phyloP scores from a whole-genome alignment of 1,140 invertebrate species.

The Rhyzopertha dominica region DNA sequence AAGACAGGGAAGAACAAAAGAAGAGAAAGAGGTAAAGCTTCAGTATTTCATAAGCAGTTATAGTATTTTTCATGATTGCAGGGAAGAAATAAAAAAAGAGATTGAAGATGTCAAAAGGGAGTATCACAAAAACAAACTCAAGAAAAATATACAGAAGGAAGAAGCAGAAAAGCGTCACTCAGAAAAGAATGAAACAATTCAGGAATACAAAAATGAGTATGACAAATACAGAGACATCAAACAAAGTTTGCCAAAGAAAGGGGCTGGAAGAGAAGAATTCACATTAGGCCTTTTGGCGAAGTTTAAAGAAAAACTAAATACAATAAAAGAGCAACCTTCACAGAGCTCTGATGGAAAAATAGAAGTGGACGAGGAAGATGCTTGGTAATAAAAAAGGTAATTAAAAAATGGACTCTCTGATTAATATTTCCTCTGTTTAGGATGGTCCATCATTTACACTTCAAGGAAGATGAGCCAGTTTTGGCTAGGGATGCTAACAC shows the following conservation, averaged over 20 bases:
- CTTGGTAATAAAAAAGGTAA: constrained; percentile 39
- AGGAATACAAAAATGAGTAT: constrained; percentile 69
- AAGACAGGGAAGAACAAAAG: constrained; percentile 60
- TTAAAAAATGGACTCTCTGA: constrained; percentile 4
- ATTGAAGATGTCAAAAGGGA: constrained; percentile 69
- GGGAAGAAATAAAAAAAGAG: constrained; percentile 72
- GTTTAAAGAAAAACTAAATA: constrained; percentile 74
- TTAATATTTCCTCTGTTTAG: constrained; percentile 43
- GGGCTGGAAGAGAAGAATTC: constrained; percentile 61
- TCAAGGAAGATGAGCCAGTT: constrained; percentile 69
- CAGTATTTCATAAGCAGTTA: constrained; percentile 11
- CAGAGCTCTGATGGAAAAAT: constrained; percentile 44
- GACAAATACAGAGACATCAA: constrained; percentile 71
- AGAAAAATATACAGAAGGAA: constrained; percentile 50
- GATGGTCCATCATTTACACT: constrained; percentile 76
- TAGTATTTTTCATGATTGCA: constrained; percentile 45
- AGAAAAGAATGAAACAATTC: constrained; percentile 58
- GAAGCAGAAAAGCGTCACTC: constrained; percentile 46
- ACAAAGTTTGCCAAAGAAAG: constrained; percentile 64
- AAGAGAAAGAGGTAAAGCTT: constrained; percentile 60
- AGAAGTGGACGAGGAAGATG: constrained; percentile 41
- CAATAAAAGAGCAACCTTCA: constrained; percentile 62
- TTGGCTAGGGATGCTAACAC: constrained; percentile 94
- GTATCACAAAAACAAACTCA: constrained; percentile 57
- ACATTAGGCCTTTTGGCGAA: constrained; percentile 76